These are phyloP conservation scores for Myotis findleyi DNA, from an alignment of 2,797 vertebrate species.

Conservation along the genomic window DNA sequence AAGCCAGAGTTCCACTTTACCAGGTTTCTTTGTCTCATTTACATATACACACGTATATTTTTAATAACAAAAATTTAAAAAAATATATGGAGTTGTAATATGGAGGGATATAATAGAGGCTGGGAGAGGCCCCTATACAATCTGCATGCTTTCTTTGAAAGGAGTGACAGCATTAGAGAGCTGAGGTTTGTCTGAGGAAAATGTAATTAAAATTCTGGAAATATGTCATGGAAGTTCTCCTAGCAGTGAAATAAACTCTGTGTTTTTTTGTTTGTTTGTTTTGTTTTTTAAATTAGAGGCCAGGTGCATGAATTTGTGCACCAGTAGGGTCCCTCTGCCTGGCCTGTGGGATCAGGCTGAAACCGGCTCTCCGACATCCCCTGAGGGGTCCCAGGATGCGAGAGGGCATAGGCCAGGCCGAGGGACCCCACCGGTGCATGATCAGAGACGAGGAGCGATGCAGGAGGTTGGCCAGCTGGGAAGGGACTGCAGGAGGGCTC, in stretches of 20 bases:
- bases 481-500: too few relatives aligned
- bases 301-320: too few relatives aligned
- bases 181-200: conserved; percentile 17
- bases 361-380: too few relatives aligned
- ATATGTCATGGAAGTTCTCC: neutral
- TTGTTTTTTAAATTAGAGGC: too few relatives aligned
- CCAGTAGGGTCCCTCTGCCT: too few relatives aligned
- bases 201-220: neutral
- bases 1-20: neutral
- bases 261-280: neutral
- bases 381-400: too few relatives aligned
- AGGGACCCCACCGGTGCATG: too few relatives aligned
- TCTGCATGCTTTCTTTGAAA: neutral
- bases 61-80: neutral
- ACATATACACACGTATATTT: neutral
- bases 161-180: neutral
- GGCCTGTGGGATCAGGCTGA: too few relatives aligned
- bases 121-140: neutral
- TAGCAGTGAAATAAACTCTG: neutral
- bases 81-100: neutral
- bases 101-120: neutral
- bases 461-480: too few relatives aligned
- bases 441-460: too few relatives aligned
- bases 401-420: too few relatives aligned
- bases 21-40: neutral